Evolutionary conservation across 2,113 vertebrate species (phyloP).

Genomic region (Rhinopomastus cyanomelas): DNA sequence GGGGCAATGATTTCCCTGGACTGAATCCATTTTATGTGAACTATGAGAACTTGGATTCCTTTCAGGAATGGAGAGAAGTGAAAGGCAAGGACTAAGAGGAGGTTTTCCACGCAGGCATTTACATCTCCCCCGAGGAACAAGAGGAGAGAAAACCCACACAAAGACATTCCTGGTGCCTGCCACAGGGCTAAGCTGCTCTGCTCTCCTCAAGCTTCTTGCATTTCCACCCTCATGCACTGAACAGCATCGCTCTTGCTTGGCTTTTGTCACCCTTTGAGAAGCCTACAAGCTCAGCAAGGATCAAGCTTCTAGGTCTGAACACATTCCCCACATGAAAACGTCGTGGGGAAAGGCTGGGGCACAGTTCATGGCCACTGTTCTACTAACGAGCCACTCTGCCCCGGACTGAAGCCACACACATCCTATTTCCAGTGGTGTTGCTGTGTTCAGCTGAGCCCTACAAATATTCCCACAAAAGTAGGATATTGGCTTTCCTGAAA

Average conservation of each 20-base stretch:
- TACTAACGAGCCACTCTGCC: background rate
- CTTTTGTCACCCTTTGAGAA: background rate
- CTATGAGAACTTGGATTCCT: constrained; percentile 67
- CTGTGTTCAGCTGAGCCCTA: background rate
- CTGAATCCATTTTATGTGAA: constrained; percentile 60
- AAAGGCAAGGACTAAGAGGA: constrained; percentile 47
- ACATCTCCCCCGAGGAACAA: background rate
- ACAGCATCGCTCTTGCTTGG: background rate
- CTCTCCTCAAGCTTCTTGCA: background rate
- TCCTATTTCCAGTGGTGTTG: background rate
- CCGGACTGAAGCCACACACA: background rate
- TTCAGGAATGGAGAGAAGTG: constrained; percentile 42
- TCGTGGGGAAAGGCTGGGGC: background rate
- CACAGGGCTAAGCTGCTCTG: background rate
- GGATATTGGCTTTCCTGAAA: background rate
- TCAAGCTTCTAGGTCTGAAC: background rate
- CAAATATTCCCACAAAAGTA: background rate
- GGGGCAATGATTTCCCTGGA: constrained; percentile 43
- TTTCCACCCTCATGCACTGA: background rate
- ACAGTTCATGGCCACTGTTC: background rate
- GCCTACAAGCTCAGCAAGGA: background rate
- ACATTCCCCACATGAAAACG: background rate
- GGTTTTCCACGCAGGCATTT: background rate
- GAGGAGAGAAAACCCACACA: background rate
- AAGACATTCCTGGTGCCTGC: background rate